Evolutionary conservation across 2,797 vertebrate species (phyloP).

Genomic region (Gephyroberyx darwinii): DNA sequence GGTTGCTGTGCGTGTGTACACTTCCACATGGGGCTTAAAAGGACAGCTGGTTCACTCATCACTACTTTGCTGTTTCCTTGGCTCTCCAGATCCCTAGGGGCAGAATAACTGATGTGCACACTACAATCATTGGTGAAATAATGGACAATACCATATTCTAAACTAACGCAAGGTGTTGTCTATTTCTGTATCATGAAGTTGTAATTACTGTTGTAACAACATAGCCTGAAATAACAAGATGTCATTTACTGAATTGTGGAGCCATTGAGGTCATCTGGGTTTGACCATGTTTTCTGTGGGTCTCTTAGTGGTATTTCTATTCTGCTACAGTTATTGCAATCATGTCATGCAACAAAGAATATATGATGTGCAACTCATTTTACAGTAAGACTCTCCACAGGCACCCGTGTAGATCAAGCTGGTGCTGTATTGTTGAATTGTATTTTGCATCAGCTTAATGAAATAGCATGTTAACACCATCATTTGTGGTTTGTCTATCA

Average conservation of each 20-base stretch:
- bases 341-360: too few relatives aligned
- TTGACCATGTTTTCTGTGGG: not conserved
- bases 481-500: not conserved
- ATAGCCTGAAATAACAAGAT: not conserved
- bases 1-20: conserved; percentile 51
- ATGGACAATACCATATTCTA: conserved; percentile 17
- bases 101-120: conserved; percentile 13
- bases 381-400: too few relatives aligned
- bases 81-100: conserved; percentile 45
- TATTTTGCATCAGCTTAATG: not conserved
- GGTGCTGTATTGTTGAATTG: not conserved
- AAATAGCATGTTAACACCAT: conserved; percentile 5
- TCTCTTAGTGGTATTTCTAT: not conserved
- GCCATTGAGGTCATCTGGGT: too few relatives aligned
- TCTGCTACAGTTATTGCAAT: not conserved
- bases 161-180: conserved; percentile 12
- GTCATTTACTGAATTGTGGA: too few relatives aligned
- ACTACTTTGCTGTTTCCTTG: conserved; percentile 46
- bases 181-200: conserved; percentile 25
- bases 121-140: conserved; percentile 46
- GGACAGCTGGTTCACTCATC: conserved; percentile 78
- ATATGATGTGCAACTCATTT: too few relatives aligned
- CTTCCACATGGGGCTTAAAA: conserved; percentile 57
- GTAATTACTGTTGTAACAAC: conserved; percentile 21
- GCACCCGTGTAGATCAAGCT: not conserved